Evolutionary conservation across 2,888 invertebrate genomes (phyloP).

Genomic region (Rhopalosiphum nymphaeae): DNA sequence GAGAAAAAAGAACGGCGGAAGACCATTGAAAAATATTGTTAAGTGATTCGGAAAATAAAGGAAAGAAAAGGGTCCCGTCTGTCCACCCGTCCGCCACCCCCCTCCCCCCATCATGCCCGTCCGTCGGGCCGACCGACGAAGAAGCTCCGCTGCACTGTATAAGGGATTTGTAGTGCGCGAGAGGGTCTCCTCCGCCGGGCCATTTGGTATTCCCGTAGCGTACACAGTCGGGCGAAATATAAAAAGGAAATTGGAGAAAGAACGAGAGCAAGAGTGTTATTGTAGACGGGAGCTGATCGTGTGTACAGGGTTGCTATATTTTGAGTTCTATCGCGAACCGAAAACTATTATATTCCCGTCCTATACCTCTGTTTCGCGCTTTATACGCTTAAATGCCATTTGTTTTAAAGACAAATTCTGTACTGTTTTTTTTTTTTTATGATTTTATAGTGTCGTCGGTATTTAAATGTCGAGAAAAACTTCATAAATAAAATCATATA

Average conservation of each 20-base stretch:
- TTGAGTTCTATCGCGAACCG: background rate
- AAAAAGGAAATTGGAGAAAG: conserved; percentile 49
- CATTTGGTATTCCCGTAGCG: conserved; percentile 54
- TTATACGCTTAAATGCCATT: background rate
- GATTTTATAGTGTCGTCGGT: background rate
- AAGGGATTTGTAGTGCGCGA: conserved; percentile 20
- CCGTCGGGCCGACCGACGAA: background rate
- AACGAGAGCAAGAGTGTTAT: conserved; percentile 13
- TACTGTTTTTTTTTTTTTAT: background rate
- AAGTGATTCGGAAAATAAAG: conserved; percentile 65
- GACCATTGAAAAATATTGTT: conserved; percentile 60
- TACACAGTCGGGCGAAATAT: conserved; percentile 33
- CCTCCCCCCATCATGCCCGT: background rate
- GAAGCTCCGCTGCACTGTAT: background rate
- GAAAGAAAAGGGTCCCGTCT: conserved; percentile 51
- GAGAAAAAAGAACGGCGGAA: conserved; percentile 24
- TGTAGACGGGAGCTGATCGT: background rate
- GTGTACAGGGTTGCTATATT: background rate
- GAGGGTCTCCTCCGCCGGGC: background rate
- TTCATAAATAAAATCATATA: background rate
- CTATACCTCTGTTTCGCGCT: background rate
- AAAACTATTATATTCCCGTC: background rate
- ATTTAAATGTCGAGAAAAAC: background rate
- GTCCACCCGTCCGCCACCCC: background rate
- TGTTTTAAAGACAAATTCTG: background rate